Base-by-base conservation (phyloP, 2,888 invertebrate species). In the Tuberolachnus salignus region DNA sequence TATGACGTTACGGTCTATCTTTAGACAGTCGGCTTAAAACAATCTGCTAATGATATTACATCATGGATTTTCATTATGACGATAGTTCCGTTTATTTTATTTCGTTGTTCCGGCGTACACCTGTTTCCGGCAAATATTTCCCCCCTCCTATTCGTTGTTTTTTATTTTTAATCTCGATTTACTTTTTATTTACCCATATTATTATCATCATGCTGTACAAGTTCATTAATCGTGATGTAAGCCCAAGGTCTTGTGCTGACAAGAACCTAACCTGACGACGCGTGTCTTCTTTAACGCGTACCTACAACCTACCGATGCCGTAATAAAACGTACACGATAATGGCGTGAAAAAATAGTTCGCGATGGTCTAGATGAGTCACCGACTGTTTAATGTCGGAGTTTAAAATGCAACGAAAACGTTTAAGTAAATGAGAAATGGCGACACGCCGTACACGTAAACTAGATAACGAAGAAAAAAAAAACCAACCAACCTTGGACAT, bases 401-500 rank as follows among this genome's bases (percentile, higher is more conserved):
- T 42, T 57, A 42, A 70, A 70, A 55, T 57, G 44, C 70, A 57
- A 55, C 44, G 42, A 44, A 44, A 42, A 8, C 10, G 55, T 55
- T 44, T 10, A 16, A 14, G 44, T 44, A 70, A 70, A 70, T 70
- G 44, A 21, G 8, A 70, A 55, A 70, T 21, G 19, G 14, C 57
- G 10, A 42, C 21, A 44, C 34, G 51, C 26, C 26, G n/a, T 53
- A 8, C n/a, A 51, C 44, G 21, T 23, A 44, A 70, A 67, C 51
- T 11, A 67, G 34, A 67, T 67, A 67, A 53, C 51, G 49, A 26
- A 26, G 2, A 23, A 59, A 34, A 26, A 51, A 67, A n/a, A 26
- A 42, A 70, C 70, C 21, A 42, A 44, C 16, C 57, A 44, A 70
- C 70, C 70, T 70, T 70, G 70, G 42, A n/a, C 14, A 42, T 55